phyloP scores from a whole-genome alignment of 2,797 vertebrate genomes.

The Hemibagrus guttatus region DNA sequence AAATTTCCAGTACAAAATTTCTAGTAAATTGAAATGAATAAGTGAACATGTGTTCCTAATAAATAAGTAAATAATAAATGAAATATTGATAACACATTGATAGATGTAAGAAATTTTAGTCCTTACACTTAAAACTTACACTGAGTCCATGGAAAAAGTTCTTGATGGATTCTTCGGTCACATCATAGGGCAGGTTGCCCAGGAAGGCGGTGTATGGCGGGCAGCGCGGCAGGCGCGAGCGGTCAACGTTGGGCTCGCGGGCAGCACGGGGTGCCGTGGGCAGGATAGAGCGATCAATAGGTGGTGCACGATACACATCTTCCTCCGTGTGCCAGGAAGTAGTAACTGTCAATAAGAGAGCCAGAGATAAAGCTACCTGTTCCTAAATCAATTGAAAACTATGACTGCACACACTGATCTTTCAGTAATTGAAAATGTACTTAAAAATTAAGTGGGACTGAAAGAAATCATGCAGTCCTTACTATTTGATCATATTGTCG shows the following conservation, averaged over 20 bases:
- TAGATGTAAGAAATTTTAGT: no score
- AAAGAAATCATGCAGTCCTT: neutral
- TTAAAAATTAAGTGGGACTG: neutral
- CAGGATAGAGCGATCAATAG: slow-evolving; percentile 91
- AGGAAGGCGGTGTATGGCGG: slow-evolving; percentile 96
- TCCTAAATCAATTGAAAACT: neutral
- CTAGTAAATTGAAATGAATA: no score
- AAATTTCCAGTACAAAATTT: neutral
- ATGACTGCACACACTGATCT: neutral
- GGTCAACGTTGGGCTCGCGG: slow-evolving; percentile 89
- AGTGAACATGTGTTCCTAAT: no score
- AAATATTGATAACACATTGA: no score
- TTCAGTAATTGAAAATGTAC: neutral
- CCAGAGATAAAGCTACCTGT: neutral
- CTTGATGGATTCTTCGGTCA: slow-evolving; percentile 94
- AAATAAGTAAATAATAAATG: no score
- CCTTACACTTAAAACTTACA: slow-evolving; percentile 18
- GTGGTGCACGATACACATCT: slow-evolving; percentile 83
- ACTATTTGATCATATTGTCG: neutral
- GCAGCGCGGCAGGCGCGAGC: slow-evolving; percentile 86
- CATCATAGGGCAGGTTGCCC: slow-evolving; percentile 95
- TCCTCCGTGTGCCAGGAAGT: slow-evolving; percentile 96
- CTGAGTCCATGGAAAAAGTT: slow-evolving; percentile 91
- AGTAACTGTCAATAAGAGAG: slow-evolving; percentile 75
- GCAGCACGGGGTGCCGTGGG: slow-evolving; percentile 94